Base-by-base conservation (phyloP, 2,113 vertebrate genomes). In the Oryzias javanicus region DNA sequence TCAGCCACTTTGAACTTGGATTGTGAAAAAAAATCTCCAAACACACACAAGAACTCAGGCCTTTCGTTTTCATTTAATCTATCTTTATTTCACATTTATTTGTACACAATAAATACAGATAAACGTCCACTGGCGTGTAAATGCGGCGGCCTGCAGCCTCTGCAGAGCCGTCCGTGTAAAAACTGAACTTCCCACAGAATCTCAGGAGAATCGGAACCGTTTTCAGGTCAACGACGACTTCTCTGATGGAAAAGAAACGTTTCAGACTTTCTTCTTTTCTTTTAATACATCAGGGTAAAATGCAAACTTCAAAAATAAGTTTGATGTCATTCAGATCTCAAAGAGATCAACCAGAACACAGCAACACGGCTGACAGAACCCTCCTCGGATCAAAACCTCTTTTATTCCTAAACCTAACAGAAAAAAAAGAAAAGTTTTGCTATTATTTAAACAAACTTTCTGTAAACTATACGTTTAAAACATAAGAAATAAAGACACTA, bases 261-360 rank as follows among this genome's bases (percentile, higher is more conserved):
- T 27, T 77, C 27, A 45, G 51, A 60, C 17, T 35, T 10, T 44
- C 44, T 66, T 52, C 14, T 50, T 25, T 54, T 54, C 24, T 56
- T 53, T 80, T 55, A 81, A 87, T 74, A 85, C 64, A 83, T 83
- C 76, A 85, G 76, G 80, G 74, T 86, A 88, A 84, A 35, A 88
- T 54, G 81, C 83, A 88, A 89, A 90, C 88, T 90, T 90, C 67
- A 87, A 90, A 88, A 90, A 90, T 85, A 86, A 90, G 86, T 90
- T 90, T 86, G 83, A 88, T 85, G 86, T 80, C 75, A 81, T 84
- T 86, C 72, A 90, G 86, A 90, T 88, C 88, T 88, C 85, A 85
- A 85, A 55, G 83, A 90, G 88, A 90, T 90, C 88, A 88, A 87
- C 17, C 60, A 77, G 75, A 81, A 87, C 71, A 80, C 86, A 86